Evolutionary conservation across 2,888 invertebrate species (phyloP), one percentile per base, ranked within the genome.

Genomic region (Liopterus haemorrhoidalis): DNA sequence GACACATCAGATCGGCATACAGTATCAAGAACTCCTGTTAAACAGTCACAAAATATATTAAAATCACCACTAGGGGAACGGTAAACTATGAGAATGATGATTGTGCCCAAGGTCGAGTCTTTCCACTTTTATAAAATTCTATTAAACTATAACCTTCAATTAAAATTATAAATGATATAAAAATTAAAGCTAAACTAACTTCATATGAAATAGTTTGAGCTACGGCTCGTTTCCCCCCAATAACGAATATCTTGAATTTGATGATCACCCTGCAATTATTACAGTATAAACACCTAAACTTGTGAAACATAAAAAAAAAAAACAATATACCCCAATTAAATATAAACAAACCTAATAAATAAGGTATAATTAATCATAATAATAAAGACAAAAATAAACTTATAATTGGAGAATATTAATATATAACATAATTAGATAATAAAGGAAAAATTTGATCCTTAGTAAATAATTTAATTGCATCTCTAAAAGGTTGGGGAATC

Each of bases 131-230:
- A n/a, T n/a, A n/a, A 72, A 76, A 75, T 53, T 59, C 63, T 41
- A 69, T 31, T 61, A 78, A 66, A 71, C 72, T 74, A 69, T 73
- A 76, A 41, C 69, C 65, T 33, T 71, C 70, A 68, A 76, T 66
- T 65, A 80, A 63, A 67, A 80, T 60, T 62, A 79, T 60, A 64
- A 75, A 70, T 47, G 71, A 74, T 60, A 79, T 62, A 63, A 83
- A 70, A 72, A 82, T 74, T 60, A 83, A 73, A 61, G 73, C 65
- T 61, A 84, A 74, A 11, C 78, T 80, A 24, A 85, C 80, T 66
- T 85, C 83, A 76, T 84, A 85, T 60, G 82, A 84, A 78, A 85
- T 79, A 46, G 79, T 81, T 67, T 85, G 83, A 65, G 82, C 80
- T 1, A 83, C 74, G 1, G 77, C 71, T 0, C 83, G 82, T 51